These are phyloP conservation scores for Aproaerema taeniolella DNA, from an alignment of 2,888 invertebrate genomes.

Conservation along the genomic window DNA sequence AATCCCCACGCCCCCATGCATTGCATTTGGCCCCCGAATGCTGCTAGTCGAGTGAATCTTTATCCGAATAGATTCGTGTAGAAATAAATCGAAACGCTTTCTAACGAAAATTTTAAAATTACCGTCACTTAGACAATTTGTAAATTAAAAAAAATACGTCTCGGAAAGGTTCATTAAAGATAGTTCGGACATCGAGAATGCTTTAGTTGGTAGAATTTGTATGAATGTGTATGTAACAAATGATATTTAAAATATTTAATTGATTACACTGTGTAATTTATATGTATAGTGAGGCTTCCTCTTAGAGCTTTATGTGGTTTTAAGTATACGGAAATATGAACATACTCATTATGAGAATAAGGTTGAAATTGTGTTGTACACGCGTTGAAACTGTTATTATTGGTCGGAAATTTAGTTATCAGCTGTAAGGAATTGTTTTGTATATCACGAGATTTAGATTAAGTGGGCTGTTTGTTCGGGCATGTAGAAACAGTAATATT, in stretches of 20 bases:
- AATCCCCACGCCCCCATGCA: too few species aligned
- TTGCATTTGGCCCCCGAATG: constrained; percentile 36
- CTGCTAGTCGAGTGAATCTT: constrained; percentile 70
- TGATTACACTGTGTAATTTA: constrained; percentile 42
- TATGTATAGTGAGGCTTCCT: constrained; percentile 75
- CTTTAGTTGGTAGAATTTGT: constrained; percentile 62
- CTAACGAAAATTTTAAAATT: constrained; percentile 33
- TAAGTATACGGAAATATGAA: constrained; percentile 70
- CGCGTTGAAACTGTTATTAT: constrained; percentile 30
- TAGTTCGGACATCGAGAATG: constrained; percentile 61
- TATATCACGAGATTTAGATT: constrained; percentile 16
- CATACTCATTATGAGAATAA: constrained; percentile 64
- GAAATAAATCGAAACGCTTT: constrained; percentile 35
- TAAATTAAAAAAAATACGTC: constrained; percentile 33
- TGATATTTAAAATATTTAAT: constrained; percentile 60
- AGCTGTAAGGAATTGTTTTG: constrained; percentile 18
- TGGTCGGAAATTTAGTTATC: constrained; percentile 6
- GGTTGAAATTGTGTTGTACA: constrained; percentile 49
- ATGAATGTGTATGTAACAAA: constrained; percentile 68
- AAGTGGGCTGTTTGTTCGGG: constrained; percentile 5
- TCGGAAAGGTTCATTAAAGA: constrained; percentile 30
- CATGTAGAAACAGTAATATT: constrained; percentile 4
- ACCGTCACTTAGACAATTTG: constrained; percentile 29
- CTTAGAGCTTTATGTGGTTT: constrained; percentile 72
- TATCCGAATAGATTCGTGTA: constrained; percentile 36